These are phyloP conservation scores for Bucorvus abyssinicus DNA, from an alignment of 2,797 vertebrate genomes.

Conservation along the genomic window DNA sequence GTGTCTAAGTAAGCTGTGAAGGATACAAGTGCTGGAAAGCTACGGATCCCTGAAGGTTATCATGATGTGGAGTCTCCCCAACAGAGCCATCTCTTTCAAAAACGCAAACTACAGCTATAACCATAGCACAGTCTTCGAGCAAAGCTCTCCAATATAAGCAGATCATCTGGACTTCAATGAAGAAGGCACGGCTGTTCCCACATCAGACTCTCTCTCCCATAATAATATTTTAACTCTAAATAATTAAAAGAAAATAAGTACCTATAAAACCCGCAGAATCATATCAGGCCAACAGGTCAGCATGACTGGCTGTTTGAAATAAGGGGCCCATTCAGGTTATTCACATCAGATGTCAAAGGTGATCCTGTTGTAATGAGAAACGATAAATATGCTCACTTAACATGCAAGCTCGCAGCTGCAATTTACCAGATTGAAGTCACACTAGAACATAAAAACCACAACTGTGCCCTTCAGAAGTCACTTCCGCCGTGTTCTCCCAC, in stretches of 20 bases:
- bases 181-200: background rate
- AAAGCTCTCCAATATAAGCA: background rate
- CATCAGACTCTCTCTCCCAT: background rate
- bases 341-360: conserved; percentile 21
- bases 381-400: background rate
- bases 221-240: background rate
- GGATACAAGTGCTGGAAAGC: background rate
- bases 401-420: background rate
- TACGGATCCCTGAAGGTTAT: background rate
- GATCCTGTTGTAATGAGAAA: conserved; percentile 12
- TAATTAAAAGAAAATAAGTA: conserved; percentile 33
- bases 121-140: background rate
- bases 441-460: background rate
- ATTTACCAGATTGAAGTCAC: background rate
- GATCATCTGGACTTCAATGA: background rate
- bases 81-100: background rate
- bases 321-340: background rate
- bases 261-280: background rate
- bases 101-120: background rate
- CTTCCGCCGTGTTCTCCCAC: background rate
- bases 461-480: background rate
- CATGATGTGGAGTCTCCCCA: background rate
- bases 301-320: background rate
- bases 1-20: background rate
- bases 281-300: background rate